Evolutionary conservation across 2,797 vertebrate species (phyloP).

Genomic region (Darevskia mixta): DNA sequence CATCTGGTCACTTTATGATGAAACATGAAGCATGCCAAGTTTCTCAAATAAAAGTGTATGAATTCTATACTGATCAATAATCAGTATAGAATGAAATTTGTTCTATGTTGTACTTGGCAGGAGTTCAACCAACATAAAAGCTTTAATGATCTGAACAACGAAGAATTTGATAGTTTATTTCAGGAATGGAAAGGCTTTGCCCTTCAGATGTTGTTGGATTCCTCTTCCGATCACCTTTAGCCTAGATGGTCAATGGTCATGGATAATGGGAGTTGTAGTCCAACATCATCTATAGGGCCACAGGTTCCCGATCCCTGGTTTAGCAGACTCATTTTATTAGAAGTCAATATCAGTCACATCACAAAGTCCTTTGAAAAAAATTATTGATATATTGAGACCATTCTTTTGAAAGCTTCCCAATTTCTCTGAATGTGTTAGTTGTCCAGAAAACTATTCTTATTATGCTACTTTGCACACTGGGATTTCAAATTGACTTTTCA

Average conservation of each 20-base stretch:
- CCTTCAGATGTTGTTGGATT: too few relatives aligned
- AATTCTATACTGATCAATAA: neutral
- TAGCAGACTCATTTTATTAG: neutral
- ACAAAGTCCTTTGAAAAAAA: neutral
- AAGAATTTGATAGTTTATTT: neutral
- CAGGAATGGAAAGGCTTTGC: too few relatives aligned
- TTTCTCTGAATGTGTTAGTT: neutral
- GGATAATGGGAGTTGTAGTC: too few relatives aligned
- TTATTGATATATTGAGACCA: neutral
- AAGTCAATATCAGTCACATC: neutral
- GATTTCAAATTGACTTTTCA: neutral
- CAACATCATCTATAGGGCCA: too few relatives aligned
- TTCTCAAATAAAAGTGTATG: neutral
- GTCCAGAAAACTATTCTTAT: constrained; percentile 5
- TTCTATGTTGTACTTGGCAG: neutral
- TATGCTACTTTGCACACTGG: neutral
- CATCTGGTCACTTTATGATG: neutral
- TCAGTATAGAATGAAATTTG: too few relatives aligned
- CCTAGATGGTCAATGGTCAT: too few relatives aligned
- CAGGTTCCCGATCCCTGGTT: too few relatives aligned
- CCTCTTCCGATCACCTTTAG: too few relatives aligned
- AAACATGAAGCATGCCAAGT: neutral
- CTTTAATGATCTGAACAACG: neutral
- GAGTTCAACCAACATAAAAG: neutral
- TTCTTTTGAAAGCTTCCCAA: neutral